These are phyloP conservation scores for Meteorus cinctellus DNA, from an alignment of 2,888 invertebrate species.

Conservation along the genomic window DNA sequence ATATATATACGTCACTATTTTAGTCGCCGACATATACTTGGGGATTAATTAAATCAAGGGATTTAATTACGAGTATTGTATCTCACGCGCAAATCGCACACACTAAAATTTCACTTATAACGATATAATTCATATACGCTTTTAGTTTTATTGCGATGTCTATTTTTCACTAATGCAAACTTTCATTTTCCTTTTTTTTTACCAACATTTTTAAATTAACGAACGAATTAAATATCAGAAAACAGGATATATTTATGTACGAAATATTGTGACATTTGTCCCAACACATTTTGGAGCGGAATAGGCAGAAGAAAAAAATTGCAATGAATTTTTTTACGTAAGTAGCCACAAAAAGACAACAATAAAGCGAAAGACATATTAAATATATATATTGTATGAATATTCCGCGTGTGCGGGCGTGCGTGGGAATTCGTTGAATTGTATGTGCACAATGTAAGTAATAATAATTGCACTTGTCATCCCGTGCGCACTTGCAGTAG, in stretches of 20 bases:
- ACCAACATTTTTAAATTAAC: constrained; percentile 15
- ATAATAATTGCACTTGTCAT: constrained; percentile 31
- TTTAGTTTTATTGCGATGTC: neutral
- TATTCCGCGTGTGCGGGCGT: neutral
- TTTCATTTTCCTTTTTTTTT: neutral
- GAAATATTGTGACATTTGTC: constrained; percentile 34
- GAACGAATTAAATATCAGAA: constrained; percentile 26
- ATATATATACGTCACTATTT: neutral
- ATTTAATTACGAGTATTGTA: constrained; percentile 27
- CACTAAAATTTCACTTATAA: constrained; percentile 3
- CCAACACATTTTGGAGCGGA: constrained; percentile 15
- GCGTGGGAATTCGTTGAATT: constrained; percentile 27
- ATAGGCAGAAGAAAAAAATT: constrained; percentile 5
- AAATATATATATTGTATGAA: neutral
- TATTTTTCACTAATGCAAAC: constrained; percentile 9
- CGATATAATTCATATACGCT: neutral
- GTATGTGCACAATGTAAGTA: neutral
- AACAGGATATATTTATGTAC: constrained; percentile 5
- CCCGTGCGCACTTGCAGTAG: constrained; percentile 4
- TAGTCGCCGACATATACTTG: neutral
- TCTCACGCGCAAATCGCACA: constrained; percentile 23
- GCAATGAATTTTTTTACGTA: constrained; percentile 30
- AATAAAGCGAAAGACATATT: neutral
- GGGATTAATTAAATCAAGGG: constrained; percentile 13
- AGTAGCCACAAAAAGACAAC: constrained; percentile 12